These are phyloP conservation scores for Chaetoderma sp. DNA, from an alignment of 2,888 invertebrate species.

Conservation along the genomic window DNA sequence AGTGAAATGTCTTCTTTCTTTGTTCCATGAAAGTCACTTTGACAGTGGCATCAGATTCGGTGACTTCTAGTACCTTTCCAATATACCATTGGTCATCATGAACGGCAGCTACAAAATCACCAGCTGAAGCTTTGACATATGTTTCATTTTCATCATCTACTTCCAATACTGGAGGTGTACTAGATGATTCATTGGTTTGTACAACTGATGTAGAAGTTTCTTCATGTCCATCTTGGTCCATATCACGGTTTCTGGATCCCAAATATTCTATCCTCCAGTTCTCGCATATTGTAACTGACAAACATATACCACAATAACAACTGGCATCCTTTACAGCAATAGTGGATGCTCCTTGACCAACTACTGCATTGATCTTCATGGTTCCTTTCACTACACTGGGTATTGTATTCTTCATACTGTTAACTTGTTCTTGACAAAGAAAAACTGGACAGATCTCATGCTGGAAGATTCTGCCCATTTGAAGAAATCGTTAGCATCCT, in stretches of 20 bases:
- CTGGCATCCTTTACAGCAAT: conserved; percentile 1
- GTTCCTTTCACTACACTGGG: background rate
- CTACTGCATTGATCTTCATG: too few species aligned
- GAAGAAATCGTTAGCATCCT: conserved; percentile 18
- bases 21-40: too few species aligned
- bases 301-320: conserved; percentile 15
- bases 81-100: background rate
- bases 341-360: background rate
- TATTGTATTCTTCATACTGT: background rate
- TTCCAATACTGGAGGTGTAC: too few species aligned
- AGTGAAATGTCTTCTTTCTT: too few species aligned
- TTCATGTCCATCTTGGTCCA: too few species aligned
- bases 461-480: conserved; percentile 6
- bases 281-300: conserved; percentile 3
- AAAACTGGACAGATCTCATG: too few species aligned
- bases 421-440: too few species aligned
- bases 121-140: too few species aligned
- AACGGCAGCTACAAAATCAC: conserved; percentile 10
- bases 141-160: background rate
- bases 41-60: too few species aligned
- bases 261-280: conserved; percentile 5
- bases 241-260: too few species aligned
- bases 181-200: too few species aligned
- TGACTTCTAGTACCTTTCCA: conserved; percentile 5
- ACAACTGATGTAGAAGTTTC: too few species aligned